A percentile compares a stretch with the other conserved stretches of the same genome.
phyloP scores from a whole-genome alignment of 2,797 vertebrate genomes.

The Semotilus atromaculatus region DNA sequence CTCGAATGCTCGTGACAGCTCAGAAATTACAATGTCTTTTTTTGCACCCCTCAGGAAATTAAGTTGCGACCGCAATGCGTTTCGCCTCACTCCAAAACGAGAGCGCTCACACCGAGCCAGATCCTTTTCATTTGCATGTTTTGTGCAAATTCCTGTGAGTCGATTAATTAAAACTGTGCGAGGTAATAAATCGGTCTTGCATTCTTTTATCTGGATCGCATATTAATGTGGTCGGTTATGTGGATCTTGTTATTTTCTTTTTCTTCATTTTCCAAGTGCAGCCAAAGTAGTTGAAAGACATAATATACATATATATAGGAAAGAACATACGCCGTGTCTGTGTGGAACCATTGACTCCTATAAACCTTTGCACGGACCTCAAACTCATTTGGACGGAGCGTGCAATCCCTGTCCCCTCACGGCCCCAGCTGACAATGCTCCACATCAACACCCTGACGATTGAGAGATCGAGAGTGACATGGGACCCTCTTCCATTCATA shows the following conservation, averaged over 20 bases:
- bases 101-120: slow-evolving; percentile 41
- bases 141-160: slow-evolving; percentile 44
- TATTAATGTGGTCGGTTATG: slow-evolving; percentile 52
- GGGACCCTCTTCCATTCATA: slow-evolving; percentile 46
- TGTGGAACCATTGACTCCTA: slow-evolving; percentile 4
- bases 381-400: slow-evolving; percentile 10
- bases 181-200: slow-evolving; percentile 42
- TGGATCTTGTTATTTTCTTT: slow-evolving; percentile 36
- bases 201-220: slow-evolving; percentile 46
- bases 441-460: slow-evolving; percentile 49
- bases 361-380: slow-evolving; percentile 17
- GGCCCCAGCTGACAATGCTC: slow-evolving; percentile 25
- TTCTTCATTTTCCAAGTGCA: slow-evolving; percentile 40
- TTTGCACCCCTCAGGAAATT: slow-evolving; percentile 55
- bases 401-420: slow-evolving; percentile 14
- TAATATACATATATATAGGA: background rate
- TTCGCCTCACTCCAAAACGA: slow-evolving; percentile 38
- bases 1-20: slow-evolving; percentile 33
- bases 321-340: background rate
- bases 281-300: slow-evolving; percentile 31
- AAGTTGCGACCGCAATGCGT: slow-evolving; percentile 54
- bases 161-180: slow-evolving; percentile 47
- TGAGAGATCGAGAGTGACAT: slow-evolving; percentile 42
- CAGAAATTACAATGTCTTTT: slow-evolving; percentile 47
- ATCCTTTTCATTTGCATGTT: slow-evolving; percentile 55